Percentiles rank a stretch among this genome's conserved stretches.
phyloP scores from a whole-genome alignment of 2,113 vertebrate species.

The Alouatta palliata region DNA sequence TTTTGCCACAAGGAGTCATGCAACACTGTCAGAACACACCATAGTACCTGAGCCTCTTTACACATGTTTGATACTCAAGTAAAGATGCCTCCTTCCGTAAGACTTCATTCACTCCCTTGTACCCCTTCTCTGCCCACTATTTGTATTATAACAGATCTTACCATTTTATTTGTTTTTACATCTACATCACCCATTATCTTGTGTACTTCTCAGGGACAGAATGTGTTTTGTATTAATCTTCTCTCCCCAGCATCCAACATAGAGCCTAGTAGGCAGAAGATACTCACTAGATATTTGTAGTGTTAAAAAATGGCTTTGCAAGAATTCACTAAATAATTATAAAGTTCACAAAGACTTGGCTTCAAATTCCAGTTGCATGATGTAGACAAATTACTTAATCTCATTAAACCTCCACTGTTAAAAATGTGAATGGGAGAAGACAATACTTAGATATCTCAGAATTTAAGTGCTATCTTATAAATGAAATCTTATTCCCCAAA shows the following conservation, averaged over 20 bases:
- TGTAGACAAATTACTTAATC: not conserved
- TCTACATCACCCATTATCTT: not conserved
- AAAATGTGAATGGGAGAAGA: not conserved
- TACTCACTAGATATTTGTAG: not conserved
- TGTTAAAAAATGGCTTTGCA: not conserved
- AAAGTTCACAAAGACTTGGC: not conserved
- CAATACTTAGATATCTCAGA: not conserved
- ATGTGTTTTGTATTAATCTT: not conserved
- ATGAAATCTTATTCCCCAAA: not conserved
- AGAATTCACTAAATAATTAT: not conserved
- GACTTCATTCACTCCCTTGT: not conserved
- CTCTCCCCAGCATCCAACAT: not conserved
- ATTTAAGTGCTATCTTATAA: slow-evolving; percentile 9
- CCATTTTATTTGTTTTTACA: not conserved
- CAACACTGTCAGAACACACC: not conserved
- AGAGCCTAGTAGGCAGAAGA: not conserved
- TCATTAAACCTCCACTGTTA: not conserved
- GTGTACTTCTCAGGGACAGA: not conserved
- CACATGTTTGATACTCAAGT: not conserved
- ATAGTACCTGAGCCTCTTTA: not conserved
- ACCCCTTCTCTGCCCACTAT: not conserved
- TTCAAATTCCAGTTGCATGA: not conserved
- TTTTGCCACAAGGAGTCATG: not conserved
- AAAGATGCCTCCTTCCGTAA: not conserved
- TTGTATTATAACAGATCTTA: not conserved